Conservation (phyloP, 2,888 invertebrate species). For the Polydrusus pterygomalis region DNA sequence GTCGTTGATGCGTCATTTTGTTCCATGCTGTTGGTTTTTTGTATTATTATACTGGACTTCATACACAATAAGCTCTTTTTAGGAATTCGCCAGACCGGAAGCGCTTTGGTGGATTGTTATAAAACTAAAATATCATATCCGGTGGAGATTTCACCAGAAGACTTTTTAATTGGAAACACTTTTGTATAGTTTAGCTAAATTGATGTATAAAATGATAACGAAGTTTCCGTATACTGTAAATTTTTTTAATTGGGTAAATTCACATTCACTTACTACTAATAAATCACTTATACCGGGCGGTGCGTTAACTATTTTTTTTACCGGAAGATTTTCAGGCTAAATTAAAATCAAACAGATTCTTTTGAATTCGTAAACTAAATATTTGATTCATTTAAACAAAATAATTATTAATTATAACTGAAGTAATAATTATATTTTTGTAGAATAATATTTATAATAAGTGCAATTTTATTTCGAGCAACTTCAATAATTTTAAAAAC, state of each 20-base stretch:
- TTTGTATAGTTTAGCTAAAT: constrained; percentile 40
- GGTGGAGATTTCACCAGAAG: constrained; percentile 60
- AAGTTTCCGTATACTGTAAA: background rate
- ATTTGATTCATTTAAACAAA: too few relatives aligned
- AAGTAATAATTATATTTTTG: too few relatives aligned
- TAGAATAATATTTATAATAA: too few relatives aligned
- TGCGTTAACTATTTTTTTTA: too few relatives aligned
- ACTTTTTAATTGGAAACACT: constrained; percentile 57
- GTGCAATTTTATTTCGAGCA: too few relatives aligned
- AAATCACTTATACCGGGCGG: too few relatives aligned
- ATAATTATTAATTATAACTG: too few relatives aligned
- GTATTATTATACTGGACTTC: constrained; percentile 60
- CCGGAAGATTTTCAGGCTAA: too few relatives aligned
- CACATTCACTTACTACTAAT: too few relatives aligned
- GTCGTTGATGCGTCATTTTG: constrained; percentile 40
- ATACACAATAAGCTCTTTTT: constrained; percentile 58
- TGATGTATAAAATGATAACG: background rate
- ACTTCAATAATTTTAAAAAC: too few relatives aligned
- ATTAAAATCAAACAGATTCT: too few relatives aligned
- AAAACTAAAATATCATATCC: constrained; percentile 67
- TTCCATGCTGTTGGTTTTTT: constrained; percentile 58
- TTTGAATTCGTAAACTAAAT: too few relatives aligned
- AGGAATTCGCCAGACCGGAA: constrained; percentile 61
- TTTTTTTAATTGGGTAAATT: background rate
- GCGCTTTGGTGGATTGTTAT: constrained; percentile 62